Evolutionary conservation across 2,113 vertebrate genomes (phyloP), one percentile per base, ranked within the genome.

Genomic region (Pterocles orientalis): DNA sequence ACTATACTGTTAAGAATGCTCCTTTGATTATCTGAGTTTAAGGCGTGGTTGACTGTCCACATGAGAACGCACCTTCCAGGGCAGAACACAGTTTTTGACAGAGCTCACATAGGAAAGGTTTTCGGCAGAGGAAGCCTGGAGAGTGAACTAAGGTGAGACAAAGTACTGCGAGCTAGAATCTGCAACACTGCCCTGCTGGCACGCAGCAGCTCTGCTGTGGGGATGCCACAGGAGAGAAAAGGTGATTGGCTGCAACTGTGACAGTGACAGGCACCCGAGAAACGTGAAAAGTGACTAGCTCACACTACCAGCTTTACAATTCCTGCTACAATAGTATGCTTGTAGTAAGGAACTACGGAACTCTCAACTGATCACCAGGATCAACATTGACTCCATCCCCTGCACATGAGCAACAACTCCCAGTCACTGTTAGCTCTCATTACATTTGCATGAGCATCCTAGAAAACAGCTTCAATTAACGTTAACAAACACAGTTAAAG

Each of bases 241-340:
- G 57, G 43, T 39, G n/a, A 50, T 17, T 5, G n/a, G 11, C 58
- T 77, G 47, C 47, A 68, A 2, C 53, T 61, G 73, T 53, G 75
- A 8, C 31, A 71, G 65, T 0, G 4, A 60, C 4, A 33, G 70
- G 50, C 66, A 73, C 36, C 62, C 6, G 1, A 20, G 36, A 34
- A 14, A 36, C 36, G 14, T 0, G 6, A 6, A 2, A 69, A 8
- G 15, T 1, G 4, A 54, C 9, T 0, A 62, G 64, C 43, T 64
- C 64, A 14, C 36, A 7, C 12, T 13, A 18, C 6, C 28, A 43
- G 0, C n/a, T 16, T 7, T 7, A 23, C 25, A 8, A 8, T 33
- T n/a, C 65, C 26, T 14, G 6, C 43, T 64, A 7, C 10, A 57
- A 33, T 3, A 70, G 23, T 2, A 18, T 5, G 1, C 18, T 7